Percentiles rank a stretch among this genome's conserved stretches.
phyloP scores from a whole-genome alignment of 2,888 invertebrate genomes.

The Ferrisia virgata region DNA sequence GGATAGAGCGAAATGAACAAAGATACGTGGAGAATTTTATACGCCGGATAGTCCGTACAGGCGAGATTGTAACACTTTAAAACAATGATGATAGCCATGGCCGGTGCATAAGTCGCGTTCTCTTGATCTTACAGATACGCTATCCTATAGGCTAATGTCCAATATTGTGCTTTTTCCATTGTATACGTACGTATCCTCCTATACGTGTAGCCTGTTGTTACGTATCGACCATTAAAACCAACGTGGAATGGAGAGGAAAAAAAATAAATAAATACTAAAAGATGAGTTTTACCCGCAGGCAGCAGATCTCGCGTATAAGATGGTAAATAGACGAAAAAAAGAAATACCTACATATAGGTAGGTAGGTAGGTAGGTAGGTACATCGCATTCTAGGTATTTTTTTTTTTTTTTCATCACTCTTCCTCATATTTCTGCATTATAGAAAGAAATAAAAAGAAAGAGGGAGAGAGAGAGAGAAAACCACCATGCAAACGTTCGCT shows the following conservation, averaged over 20 bases:
- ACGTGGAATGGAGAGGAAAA: too few relatives aligned
- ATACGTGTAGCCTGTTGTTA: too few relatives aligned
- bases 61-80: background rate
- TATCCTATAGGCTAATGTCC: background rate
- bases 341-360: too few relatives aligned
- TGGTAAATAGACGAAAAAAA: too few relatives aligned
- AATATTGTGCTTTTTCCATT: background rate
- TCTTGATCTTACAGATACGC: constrained; percentile 4
- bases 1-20: too few relatives aligned
- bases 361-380: too few relatives aligned
- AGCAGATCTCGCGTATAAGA: background rate
- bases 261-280: too few relatives aligned
- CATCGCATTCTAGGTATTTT: background rate
- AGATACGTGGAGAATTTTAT: too few relatives aligned
- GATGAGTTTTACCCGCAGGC: background rate
- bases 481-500: constrained; percentile 18
- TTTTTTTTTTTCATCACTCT: background rate
- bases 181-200: too few relatives aligned
- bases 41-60: background rate
- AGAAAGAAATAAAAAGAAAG: background rate
- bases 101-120: constrained; percentile 1
- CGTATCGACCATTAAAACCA: background rate
- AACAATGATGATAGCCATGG: background rate
- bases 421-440: background rate
- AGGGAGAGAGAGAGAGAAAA: too few relatives aligned